Evolutionary conservation across 2,888 invertebrate genomes (phyloP).

Genomic region (Hirtodrosophila histrioides): DNA sequence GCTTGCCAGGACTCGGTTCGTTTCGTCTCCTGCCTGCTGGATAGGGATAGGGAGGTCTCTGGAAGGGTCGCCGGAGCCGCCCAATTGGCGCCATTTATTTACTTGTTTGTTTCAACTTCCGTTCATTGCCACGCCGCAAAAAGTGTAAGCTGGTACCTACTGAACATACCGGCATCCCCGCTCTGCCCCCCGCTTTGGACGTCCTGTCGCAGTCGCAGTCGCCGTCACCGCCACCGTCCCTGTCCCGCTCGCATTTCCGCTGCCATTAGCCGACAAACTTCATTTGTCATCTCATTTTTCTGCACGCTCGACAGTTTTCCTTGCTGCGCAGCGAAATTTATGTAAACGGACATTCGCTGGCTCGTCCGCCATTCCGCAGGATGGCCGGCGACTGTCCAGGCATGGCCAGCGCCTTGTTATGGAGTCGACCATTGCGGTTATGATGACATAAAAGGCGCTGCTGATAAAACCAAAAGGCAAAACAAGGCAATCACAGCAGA

Average conservation of each 20-base stretch:
- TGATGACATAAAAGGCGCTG: constrained; percentile 75
- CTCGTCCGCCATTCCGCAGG: constrained; percentile 52
- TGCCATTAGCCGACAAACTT: constrained; percentile 79
- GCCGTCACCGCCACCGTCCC: not conserved
- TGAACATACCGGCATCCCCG: constrained; percentile 26
- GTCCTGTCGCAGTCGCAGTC: too few species aligned
- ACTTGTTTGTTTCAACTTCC: constrained; percentile 79
- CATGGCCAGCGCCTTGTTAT: constrained; percentile 40
- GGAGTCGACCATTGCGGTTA: constrained; percentile 62
- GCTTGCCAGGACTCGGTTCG: constrained; percentile 26
- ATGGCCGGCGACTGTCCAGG: constrained; percentile 39
- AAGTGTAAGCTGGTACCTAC: constrained; percentile 70
- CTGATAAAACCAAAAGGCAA: constrained; percentile 71
- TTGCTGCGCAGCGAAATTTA: constrained; percentile 68
- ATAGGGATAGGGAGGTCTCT: not conserved
- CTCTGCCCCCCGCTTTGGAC: not conserved
- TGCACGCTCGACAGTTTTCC: constrained; percentile 78
- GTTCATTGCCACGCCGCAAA: constrained; percentile 79
- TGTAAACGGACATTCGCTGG: constrained; percentile 76
- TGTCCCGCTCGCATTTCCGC: constrained; percentile 68
- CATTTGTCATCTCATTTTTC: constrained; percentile 80
- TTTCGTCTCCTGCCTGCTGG: constrained; percentile 9
- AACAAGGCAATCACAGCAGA: constrained; percentile 55
- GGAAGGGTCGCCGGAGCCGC: constrained; percentile 42
- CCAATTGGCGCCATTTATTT: constrained; percentile 81